Evolutionary conservation across 2,888 invertebrate genomes (phyloP).

Genomic region (Clivina fossor): DNA sequence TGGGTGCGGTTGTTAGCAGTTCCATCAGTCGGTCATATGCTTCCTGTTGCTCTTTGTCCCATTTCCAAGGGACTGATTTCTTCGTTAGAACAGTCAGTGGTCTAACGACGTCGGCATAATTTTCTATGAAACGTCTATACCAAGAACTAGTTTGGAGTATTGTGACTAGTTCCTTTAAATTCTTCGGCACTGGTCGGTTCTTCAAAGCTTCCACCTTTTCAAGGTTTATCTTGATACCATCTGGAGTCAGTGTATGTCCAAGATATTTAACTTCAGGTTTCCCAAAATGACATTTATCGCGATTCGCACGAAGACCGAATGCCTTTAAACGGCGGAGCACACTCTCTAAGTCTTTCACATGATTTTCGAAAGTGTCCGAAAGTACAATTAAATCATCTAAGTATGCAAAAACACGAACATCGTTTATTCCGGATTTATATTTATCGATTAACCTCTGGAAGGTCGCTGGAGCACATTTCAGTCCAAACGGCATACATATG

Average conservation of each 20-base stretch:
- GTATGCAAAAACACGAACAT: too few species aligned
- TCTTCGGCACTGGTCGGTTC: too few species aligned
- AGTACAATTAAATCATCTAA: slow-evolving; percentile 7
- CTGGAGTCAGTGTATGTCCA: background rate
- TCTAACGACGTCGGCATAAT: background rate
- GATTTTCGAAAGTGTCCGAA: slow-evolving; percentile 4
- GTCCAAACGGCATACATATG: too few species aligned
- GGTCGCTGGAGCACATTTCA: too few species aligned
- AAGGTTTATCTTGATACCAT: background rate
- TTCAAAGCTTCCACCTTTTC: background rate
- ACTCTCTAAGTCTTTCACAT: background rate
- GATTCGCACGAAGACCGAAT: background rate
- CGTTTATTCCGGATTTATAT: too few species aligned
- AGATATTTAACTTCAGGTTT: background rate
- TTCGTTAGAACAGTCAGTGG: slow-evolving; percentile 4
- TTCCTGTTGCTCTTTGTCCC: background rate
- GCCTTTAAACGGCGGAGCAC: background rate
- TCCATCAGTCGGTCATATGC: background rate
- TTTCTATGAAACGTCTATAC: background rate
- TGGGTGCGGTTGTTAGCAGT: slow-evolving; percentile 19
- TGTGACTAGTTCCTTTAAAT: background rate
- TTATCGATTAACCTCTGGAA: too few species aligned
- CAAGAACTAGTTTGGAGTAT: slow-evolving; percentile 6
- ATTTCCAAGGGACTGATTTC: slow-evolving; percentile 2
- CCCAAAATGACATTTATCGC: background rate